Percentiles rank a stretch among this genome's conserved stretches.
Conservation (phyloP, 2,797 vertebrate species). For the Manis javanica region DNA sequence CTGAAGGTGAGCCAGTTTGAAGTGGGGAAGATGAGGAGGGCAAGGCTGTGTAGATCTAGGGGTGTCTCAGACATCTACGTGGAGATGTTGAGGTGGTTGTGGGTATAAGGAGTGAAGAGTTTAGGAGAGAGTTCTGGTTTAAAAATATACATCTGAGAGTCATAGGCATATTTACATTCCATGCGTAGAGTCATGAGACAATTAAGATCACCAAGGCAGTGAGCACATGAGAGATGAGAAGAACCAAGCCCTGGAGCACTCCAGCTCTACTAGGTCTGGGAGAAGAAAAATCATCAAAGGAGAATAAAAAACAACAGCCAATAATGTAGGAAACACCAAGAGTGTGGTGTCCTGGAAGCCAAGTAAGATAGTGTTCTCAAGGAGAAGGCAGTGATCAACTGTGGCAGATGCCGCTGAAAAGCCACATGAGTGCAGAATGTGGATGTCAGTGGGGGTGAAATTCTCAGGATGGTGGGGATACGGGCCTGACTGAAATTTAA, state of each 20-base stretch:
- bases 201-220: neutral
- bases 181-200: neutral
- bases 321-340: neutral
- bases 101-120: neutral
- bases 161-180: neutral
- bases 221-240: neutral
- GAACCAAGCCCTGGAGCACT: neutral
- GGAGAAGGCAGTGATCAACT: neutral
- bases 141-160: neutral
- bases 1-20: neutral
- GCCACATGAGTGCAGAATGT: neutral
- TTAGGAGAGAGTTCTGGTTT: neutral
- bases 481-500: neutral
- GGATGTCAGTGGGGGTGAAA: too few relatives aligned
- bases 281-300: neutral
- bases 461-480: fast-evolving
- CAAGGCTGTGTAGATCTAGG: neutral
- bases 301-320: neutral
- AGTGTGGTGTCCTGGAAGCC: neutral
- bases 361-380: neutral
- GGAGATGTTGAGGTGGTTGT: neutral
- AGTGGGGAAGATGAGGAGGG: neutral
- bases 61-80: neutral
- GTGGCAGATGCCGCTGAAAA: neutral
- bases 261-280: neutral